Evolutionary conservation across 2,113 vertebrate genomes (phyloP).

Genomic region (Calyptommatus sinebrachiatus): DNA sequence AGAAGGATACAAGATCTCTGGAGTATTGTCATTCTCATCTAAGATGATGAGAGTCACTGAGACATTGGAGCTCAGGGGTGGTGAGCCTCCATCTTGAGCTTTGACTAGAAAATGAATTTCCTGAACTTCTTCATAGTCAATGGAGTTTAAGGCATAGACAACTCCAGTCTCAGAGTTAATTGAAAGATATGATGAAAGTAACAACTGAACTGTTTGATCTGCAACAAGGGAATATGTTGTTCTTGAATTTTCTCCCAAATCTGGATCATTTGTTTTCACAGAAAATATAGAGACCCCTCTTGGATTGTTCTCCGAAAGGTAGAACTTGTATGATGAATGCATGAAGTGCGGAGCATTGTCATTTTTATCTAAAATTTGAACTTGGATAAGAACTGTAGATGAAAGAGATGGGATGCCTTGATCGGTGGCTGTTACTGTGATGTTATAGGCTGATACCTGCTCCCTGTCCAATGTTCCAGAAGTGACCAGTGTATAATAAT

Average conservation of each 20-base stretch:
- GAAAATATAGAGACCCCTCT: conserved; percentile 52
- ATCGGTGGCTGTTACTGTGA: conserved; percentile 54
- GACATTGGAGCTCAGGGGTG: conserved; percentile 4
- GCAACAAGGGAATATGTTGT: conserved; percentile 52
- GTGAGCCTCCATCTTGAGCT: not conserved
- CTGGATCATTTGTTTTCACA: conserved; percentile 55
- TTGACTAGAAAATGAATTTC: not conserved
- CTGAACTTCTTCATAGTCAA: conserved; percentile 18
- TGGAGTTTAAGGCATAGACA: not conserved
- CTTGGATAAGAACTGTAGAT: conserved; percentile 37
- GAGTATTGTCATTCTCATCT: conserved; percentile 12
- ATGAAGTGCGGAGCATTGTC: conserved; percentile 59
- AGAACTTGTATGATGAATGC: conserved; percentile 48
- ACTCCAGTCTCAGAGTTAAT: not conserved
- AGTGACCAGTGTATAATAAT: conserved; percentile 52
- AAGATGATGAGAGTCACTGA: conserved; percentile 5
- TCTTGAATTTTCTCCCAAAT: conserved; percentile 56
- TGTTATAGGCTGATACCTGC: conserved; percentile 54
- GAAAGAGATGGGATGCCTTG: conserved; percentile 51
- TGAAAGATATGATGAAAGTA: conserved; percentile 46
- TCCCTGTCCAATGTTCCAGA: conserved; percentile 54
- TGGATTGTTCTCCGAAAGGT: conserved; percentile 62
- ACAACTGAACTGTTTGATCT: conserved; percentile 31
- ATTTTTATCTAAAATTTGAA: conserved; percentile 52
- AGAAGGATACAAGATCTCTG: not conserved